phyloP scores from a whole-genome alignment of 2,888 invertebrate species.

The Achlya flavicornis region DNA sequence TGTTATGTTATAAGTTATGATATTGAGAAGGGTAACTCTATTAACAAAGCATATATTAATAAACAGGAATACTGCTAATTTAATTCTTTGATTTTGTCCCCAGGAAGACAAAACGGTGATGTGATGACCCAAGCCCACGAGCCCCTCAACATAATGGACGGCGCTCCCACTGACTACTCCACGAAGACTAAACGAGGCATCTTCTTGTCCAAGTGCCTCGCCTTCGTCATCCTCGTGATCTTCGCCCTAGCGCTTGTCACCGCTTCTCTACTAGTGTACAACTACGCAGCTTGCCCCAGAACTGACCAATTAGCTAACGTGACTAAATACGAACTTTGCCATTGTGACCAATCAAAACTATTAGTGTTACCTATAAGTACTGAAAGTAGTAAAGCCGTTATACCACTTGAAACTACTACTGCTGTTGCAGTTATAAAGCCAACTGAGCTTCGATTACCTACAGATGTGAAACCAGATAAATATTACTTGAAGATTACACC shows the following conservation, averaged over 20 bases:
- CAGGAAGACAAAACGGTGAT: conserved; percentile 76
- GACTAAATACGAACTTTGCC: conserved; percentile 73
- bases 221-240: conserved; percentile 84
- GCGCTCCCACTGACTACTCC: conserved; percentile 85
- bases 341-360: conserved; percentile 72
- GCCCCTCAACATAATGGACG: conserved; percentile 84
- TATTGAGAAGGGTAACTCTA: too few species aligned
- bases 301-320: conserved; percentile 74
- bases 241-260: conserved; percentile 87
- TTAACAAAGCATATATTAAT: too few species aligned
- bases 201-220: conserved; percentile 86
- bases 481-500: conserved; percentile 89
- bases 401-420: conserved; percentile 63
- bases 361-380: conserved; percentile 70
- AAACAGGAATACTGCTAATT: conserved; percentile 16
- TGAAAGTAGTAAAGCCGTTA: conserved; percentile 65
- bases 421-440: conserved; percentile 35
- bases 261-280: conserved; percentile 90
- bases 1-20: too few species aligned
- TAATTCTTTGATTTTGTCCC: conserved; percentile 28
- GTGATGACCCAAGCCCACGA: conserved; percentile 79
- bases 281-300: conserved; percentile 87
- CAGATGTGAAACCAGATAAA: conserved; percentile 86
- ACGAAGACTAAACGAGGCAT: conserved; percentile 85
- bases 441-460: conserved; percentile 87